Base-by-base conservation (phyloP, 2,113 vertebrate genomes). In the Brachionichthys hirsutus region DNA sequence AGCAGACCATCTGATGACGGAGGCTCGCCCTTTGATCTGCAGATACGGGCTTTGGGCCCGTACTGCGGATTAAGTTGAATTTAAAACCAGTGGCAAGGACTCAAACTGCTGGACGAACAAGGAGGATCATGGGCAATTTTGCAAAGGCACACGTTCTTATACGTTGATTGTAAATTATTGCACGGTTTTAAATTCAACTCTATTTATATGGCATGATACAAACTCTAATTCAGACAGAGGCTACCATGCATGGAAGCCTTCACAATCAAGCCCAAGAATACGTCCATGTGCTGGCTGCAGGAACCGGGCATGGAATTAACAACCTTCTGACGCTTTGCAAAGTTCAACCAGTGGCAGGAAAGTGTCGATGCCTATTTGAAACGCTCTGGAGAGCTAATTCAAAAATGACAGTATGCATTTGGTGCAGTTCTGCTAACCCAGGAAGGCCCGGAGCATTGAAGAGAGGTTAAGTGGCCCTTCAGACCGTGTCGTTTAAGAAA, bases 401-500 rank as follows among this genome's bases (percentile, higher is more conserved):
- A 19, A 17, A n/a, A 42, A 19, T 18, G 24, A 51, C 22, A 38
- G 5, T 16, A n/a, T 59, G 22, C 7, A 41, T 49, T 61, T 59
- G 66, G 60, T 42, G 17, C 41, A 47, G 47, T 49, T 55, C 14
- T 24, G 68, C 18, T 51, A 38, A 15, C 46, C 44, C 19, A 44
- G 38, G 49, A 41, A 34, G 55, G 1, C 40, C 18, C 13, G 10
- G 53, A 66, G 43, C 6, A 35, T 20, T 51, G 78, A 75, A 43
- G 65, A 61, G 78, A 75, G 73, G 82, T 70, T 89, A 89, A 90
- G 79, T 81, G 77, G 80, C 70, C 75, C 72, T 75, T 88, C 78
- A 78, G 70, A 77, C 69, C 62, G 58, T 64, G 76, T 78, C 68
- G 30, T 70, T 81, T 65, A 35, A 73, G 79, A 48, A 82, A 82